Evolutionary conservation across 2,113 vertebrate genomes (phyloP), one percentile per base, ranked within the genome.

Genomic region (Sisor rabdophorus): DNA sequence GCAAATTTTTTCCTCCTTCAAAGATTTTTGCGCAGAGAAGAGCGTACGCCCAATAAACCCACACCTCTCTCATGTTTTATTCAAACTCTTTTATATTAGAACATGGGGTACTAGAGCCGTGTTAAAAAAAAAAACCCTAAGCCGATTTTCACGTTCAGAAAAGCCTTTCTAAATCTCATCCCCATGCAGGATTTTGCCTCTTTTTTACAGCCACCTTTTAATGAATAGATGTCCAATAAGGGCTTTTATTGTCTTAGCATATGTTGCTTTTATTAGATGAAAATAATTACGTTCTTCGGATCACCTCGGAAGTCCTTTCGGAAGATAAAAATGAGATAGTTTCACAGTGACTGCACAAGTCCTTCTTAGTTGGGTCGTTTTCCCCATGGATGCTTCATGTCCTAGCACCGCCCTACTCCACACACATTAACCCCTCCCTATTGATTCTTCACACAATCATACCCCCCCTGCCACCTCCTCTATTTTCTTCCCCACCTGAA

Each of bases 251-350:
- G 95, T 96, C 94, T 97, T 95, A 97, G 96, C 97, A 99, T 99
- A 99, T 99, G 97, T 96, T 97, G 94, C 96, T 98, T 98, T 98
- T 97, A 99, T 98, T 99, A 96, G 95, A 92, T 94, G 93, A 94
- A 95, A 96, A 96, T 99, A 98, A 98, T 99, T 96, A 94, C 93
- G 94, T 97, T 95, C 94, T 89, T 89, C 93, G 91, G 93, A 97
- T 98, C 95, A 97, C 96, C 95, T 95, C 92, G 93, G 93, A 95
- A 98, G 95, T 97, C 95, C 95, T 95, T 91, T 87, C 88, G 86
- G 88, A 91, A 94, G 94, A 95, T 98, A 94, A 97, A 96, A 98
- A 94, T 92, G 91, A 96, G 96, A 97, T 95, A 94, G 95, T 95
- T 98, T 99, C 96, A 98, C 96, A 98, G 94, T 96, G 91, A 61